These are phyloP conservation scores for Phoronis australis DNA, from an alignment of 2,888 invertebrate species.

Conservation along the genomic window DNA sequence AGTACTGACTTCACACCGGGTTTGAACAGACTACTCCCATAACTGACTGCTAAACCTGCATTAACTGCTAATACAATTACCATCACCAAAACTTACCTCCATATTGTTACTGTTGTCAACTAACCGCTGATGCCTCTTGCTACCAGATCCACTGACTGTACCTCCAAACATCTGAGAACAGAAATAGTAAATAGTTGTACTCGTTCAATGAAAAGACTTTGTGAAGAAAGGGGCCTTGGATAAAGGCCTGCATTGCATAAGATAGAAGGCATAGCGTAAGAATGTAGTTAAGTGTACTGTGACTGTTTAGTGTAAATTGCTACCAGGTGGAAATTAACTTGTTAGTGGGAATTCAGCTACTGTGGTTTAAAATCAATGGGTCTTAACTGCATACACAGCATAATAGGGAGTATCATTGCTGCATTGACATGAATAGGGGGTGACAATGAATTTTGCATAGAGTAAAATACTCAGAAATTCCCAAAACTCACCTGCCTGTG, in stretches of 20 bases:
- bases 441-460: neutral
- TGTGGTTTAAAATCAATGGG: no score
- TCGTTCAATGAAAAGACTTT: no score
- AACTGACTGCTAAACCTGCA: no score
- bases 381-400: no score
- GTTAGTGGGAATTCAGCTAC: no score
- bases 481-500: conserved; percentile 30
- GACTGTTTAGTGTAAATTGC: neutral
- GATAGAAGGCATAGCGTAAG: neutral
- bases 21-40: conserved; percentile 4
- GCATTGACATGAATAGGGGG: neutral
- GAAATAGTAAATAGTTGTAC: neutral
- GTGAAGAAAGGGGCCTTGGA: no score
- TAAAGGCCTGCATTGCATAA: no score
- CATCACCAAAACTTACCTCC: conserved; percentile 49
- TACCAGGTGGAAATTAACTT: neutral
- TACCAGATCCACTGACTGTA: conserved; percentile 55
- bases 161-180: conserved; percentile 56
- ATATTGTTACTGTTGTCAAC: conserved; percentile 45
- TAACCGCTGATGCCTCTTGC: conserved; percentile 52
- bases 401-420: neutral
- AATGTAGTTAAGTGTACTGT: neutral
- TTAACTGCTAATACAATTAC: no score
- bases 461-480: neutral
- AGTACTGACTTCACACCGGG: neutral